Base-by-base conservation (phyloP, 2,113 vertebrate species). In the Caranx melampygus region DNA sequence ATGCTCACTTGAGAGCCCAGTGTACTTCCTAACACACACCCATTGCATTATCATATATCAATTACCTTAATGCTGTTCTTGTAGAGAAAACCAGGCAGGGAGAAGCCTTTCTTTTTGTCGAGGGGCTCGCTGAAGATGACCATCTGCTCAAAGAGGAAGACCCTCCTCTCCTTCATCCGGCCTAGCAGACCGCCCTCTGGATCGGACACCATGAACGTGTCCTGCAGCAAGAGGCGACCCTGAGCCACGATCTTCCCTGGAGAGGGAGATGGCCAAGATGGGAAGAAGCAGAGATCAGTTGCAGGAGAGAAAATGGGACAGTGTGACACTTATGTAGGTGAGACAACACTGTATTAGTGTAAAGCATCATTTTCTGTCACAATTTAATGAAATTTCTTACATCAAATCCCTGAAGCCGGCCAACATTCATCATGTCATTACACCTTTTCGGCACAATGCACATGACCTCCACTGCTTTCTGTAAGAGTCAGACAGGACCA, bases 371-470 rank as follows among this genome's bases (percentile, higher is more conserved):
- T 42, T 52, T 63, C 1, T 13, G n/a, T 69, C 10, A 63, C 4
- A 26, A 65, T 8, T 65, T 3, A 18, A 34, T 8, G 18, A 5
- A 0, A 93, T 33, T 63, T 31, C 92, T 97, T 96, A 99, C 98
- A 78, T 99, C 98, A 86, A 99, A 99, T 92, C 98, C 98, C 93
- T 99, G 98, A 66, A 99, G 96, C 54, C 98, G 95, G 44, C 98
- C 98, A 4, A 99, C 97, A 87, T 96, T 99, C 98, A 99, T 99
- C 97, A 99, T 98, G 90, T 99, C 98, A 57, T 99, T 99, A 92
- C 98, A 99, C 72, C 96, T 96, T 95, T 99, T 99, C 16, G 98
- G 96, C 81, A 99, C 96, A 47, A 99, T 94, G 93, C 97, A 98
- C 97, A 99, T 99, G 91, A 99, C 96, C 88, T 99, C 97, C 87